phyloP scores from a whole-genome alignment of 2,113 vertebrate species.

The Chaetura pelagica region DNA sequence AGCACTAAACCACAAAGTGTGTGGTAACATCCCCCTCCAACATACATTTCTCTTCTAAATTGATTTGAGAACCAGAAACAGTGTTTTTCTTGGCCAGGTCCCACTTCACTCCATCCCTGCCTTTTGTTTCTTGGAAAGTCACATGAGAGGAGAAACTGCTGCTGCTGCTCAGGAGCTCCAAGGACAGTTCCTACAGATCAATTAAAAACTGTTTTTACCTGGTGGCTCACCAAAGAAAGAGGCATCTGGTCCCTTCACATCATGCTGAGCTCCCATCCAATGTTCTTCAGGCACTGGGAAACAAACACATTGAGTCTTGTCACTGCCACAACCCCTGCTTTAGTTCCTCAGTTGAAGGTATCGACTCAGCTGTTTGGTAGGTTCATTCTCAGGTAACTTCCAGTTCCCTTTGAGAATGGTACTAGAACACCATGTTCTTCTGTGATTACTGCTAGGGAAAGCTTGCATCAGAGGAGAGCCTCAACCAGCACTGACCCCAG shows the following conservation, averaged over 20 bases:
- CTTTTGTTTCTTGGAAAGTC: background rate
- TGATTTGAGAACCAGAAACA: background rate
- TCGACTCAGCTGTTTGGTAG: background rate
- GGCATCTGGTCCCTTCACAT: background rate
- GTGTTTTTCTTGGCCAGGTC: background rate
- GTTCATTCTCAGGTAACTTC: background rate
- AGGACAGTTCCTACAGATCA: background rate
- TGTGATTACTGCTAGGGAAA: fast-evolving
- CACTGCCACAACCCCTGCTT: background rate
- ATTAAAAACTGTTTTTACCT: constrained; percentile 36
- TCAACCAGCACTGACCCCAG: background rate
- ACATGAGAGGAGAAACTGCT: background rate
- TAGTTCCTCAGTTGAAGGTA: background rate
- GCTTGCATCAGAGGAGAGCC: background rate
- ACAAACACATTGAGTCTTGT: background rate
- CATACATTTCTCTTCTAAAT: fast-evolving
- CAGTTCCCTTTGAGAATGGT: fast-evolving
- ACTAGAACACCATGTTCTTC: background rate
- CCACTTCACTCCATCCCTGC: background rate
- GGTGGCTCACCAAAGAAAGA: constrained; percentile 47
- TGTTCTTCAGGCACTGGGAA: constrained; percentile 30
- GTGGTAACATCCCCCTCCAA: background rate
- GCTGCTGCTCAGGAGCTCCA: background rate
- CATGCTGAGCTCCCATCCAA: constrained; percentile 44
- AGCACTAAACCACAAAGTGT: background rate